Percentiles rank a stretch among this genome's conserved stretches.
These are phyloP conservation scores for Xestobium rufovillosum DNA, from an alignment of 2,888 invertebrate species.

Conservation along the genomic window DNA sequence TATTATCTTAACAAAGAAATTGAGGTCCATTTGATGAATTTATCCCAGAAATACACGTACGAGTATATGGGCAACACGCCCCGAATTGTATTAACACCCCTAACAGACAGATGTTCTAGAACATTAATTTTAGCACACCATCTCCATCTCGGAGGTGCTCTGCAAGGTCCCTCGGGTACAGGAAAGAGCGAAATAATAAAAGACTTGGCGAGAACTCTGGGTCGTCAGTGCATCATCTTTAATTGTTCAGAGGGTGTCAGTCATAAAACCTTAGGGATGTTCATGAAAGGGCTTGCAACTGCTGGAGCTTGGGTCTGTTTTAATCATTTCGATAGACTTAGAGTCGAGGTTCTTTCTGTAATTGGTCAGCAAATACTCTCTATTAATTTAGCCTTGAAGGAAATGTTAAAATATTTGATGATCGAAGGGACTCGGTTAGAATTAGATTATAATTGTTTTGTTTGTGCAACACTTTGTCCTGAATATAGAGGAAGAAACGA, in stretches of 20 bases:
- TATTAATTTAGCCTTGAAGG: conserved; percentile 65
- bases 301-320: conserved; percentile 80
- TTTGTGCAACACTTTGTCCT: conserved; percentile 65
- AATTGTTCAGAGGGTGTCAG: conserved; percentile 76
- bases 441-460: conserved; percentile 65
- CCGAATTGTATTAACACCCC: conserved; percentile 60
- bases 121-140: conserved; percentile 73
- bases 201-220: conserved; percentile 79
- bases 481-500: conserved; percentile 67
- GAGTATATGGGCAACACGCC: conserved; percentile 74
- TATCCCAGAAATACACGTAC: conserved; percentile 58
- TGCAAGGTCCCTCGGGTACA: conserved; percentile 70
- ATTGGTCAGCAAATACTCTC: conserved; percentile 72
- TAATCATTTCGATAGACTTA: conserved; percentile 74
- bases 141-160: conserved; percentile 69
- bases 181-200: conserved; percentile 86
- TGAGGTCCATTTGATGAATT: conserved; percentile 64
- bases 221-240: conserved; percentile 76
- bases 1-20: conserved; percentile 67
- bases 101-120: conserved; percentile 69
- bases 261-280: conserved; percentile 71
- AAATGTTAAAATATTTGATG: conserved; percentile 53
- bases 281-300: conserved; percentile 69
- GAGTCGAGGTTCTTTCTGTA: conserved; percentile 69
- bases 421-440: conserved; percentile 62